These are phyloP conservation scores for Molossus alvarezi DNA, from an alignment of 2,797 vertebrate genomes.

Conservation along the genomic window DNA sequence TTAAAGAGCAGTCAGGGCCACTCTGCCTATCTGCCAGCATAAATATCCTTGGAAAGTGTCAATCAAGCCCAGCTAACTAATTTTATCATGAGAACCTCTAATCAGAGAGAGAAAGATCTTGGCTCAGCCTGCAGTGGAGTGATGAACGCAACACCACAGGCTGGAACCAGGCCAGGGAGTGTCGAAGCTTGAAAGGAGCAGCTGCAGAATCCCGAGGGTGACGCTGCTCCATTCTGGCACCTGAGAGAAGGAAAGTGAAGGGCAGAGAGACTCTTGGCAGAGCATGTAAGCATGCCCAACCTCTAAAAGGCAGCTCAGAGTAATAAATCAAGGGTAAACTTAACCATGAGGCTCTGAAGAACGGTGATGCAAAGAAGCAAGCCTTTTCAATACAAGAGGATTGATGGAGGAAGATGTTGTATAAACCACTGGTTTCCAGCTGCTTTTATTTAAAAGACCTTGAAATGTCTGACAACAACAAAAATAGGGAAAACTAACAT, in stretches of 20 bases:
- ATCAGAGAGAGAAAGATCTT: slow-evolving; percentile 32
- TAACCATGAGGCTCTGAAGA: slow-evolving; percentile 6
- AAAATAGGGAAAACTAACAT: background rate
- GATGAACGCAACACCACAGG: background rate
- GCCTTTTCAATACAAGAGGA: background rate
- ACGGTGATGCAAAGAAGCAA: background rate
- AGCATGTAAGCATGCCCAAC: background rate
- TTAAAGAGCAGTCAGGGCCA: slow-evolving; percentile 57
- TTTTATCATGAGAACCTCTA: slow-evolving; percentile 64
- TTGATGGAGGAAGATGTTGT: background rate
- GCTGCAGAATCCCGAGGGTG: slow-evolving; percentile 10
- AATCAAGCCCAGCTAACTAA: slow-evolving; percentile 21
- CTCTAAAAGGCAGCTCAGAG: background rate
- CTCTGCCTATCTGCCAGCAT: background rate
- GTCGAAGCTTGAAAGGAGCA: background rate
- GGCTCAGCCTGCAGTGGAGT: background rate
- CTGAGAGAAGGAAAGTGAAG: slow-evolving; percentile 51
- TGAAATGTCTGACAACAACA: slow-evolving; percentile 52
- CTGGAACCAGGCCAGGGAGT: background rate
- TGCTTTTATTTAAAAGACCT: slow-evolving; percentile 33
- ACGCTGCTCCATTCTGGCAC: background rate
- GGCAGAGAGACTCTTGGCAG: background rate
- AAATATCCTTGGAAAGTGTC: slow-evolving; percentile 61
- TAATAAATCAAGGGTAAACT: slow-evolving; percentile 63
- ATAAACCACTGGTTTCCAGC: background rate